Base-by-base conservation (phyloP, 2,888 invertebrate genomes). In the Gymnosoma rotundatum region DNA sequence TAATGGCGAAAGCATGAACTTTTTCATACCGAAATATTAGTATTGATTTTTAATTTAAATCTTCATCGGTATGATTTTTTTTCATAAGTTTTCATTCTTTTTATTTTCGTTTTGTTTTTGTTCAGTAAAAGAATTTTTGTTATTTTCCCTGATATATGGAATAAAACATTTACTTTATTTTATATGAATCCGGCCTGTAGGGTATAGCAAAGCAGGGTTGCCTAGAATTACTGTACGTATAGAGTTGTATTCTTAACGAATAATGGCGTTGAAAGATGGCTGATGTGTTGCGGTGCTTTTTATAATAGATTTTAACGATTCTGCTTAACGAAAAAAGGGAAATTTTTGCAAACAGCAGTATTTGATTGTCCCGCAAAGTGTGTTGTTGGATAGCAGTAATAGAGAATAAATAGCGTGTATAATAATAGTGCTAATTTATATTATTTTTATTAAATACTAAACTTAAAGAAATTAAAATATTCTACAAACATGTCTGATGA, bases 401-500 rank as follows among this genome's bases (percentile, higher is more conserved):
- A 72, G 8, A 54, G n/a, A 52, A 48, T 38, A 32, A 64, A 14
- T 78, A 78, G 69, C 63, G 61, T 76, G 69, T 61, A 64, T 73
- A 80, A 80, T 61, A 54, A 72, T 61, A 66, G 80, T 85, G 85
- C 54, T 75, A 61, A 52, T 66, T 54, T 50, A 64, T 64, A 78
- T 52, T 32, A 56, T 48, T 69, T 75, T 66, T 25, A 25, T 69
- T 67, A 63, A 74, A 74, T 61, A 58, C 45, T 73, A 60, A 83
- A 64, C 58, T 42, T 75, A 87, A 83, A 78, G 20, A 54, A 69
- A 66, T 18, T 60, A 78, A 86, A 52, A 86, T 21, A 73, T 79
- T 82, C 1, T 64, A 58, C 83, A 70, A 89, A 82, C 54, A 90
- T 90, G 90, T 87, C 89, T 88, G 90, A 90, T 80, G 90, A 90